Base-by-base conservation (phyloP, 2,797 vertebrate genomes). In the Podarcis siculus region DNA sequence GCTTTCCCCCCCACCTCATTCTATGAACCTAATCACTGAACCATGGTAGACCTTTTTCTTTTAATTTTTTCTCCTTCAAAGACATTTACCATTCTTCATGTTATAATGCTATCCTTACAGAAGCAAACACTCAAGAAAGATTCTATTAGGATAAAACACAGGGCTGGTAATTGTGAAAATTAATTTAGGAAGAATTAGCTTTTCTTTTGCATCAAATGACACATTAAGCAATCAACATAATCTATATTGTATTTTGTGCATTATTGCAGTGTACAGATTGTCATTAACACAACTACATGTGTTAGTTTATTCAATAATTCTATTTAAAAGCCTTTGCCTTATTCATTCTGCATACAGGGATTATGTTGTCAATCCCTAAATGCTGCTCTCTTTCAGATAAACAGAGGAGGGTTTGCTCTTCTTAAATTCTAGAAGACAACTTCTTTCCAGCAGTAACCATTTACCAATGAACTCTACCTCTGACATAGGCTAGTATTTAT, bases 21-120 rank as follows among this genome's bases (percentile, higher is more conserved):
- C 82, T 82, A 81, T 37, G 37, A 90, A 91, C 83, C 66, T 88
- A 87, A 86, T 92, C 76, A 86, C 19, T 82, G 37, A 83, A 67
- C 12, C 30, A 30, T 15, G 55, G 8, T 32, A 37, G 49, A 49
- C 25, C 25, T 58, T 64, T 64, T 42, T 39, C 8, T 64, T 39
- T 27, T 73, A 30, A 13, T 73, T 42, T 61, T 61, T 76, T 85
- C 30, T 42, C 9, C 35, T 72, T 79, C 66, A 39, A 64, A 64
- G 4, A 83, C 85, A 72, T 32, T 37, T 42, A 79, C 9, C 19
- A 8, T 86, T 78, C 25, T 49, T 88, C 42, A 73, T 61, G 27
- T 69, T 58, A 9, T 61, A 76, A 71, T 77, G 25, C 37, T 55
- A 64, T 78, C 32, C 9, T 55, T 72, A n/a, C 27, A 85, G 21